phyloP scores from a whole-genome alignment of 2,113 vertebrate species.

The Ovis canadensis region DNA sequence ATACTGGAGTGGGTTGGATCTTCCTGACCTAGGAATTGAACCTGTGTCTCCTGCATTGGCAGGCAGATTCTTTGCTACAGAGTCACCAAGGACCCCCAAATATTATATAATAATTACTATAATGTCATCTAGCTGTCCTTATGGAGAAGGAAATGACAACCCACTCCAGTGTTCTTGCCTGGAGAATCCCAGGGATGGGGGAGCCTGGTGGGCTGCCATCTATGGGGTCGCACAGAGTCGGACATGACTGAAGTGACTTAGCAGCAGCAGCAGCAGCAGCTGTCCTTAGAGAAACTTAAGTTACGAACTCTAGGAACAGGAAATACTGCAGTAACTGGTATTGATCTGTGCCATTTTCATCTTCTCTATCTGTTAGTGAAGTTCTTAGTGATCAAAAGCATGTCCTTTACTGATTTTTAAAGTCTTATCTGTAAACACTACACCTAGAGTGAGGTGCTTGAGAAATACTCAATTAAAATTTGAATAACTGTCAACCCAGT shows the following conservation, averaged over 20 bases:
- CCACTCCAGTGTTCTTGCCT: no score
- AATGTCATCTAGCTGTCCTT: neutral
- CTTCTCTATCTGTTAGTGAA: neutral
- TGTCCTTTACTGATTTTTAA: neutral
- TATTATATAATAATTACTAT: neutral
- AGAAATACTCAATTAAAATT: constrained; percentile 9
- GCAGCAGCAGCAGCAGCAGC: neutral
- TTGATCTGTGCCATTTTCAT: neutral
- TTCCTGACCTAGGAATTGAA: neutral
- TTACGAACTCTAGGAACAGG: neutral
- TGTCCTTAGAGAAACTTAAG: neutral
- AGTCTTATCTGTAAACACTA: neutral
- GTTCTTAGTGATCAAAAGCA: neutral
- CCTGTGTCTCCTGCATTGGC: neutral
- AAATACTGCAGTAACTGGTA: neutral
- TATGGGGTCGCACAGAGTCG: no score
- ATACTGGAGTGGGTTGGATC: neutral
- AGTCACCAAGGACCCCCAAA: neutral
- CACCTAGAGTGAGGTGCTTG: neutral
- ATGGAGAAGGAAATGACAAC: neutral
- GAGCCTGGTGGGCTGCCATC: no score
- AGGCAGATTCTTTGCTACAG: neutral
- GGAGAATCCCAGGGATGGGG: no score
- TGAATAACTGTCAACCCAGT: neutral
- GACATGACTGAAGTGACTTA: no score